Evolutionary conservation across 2,113 vertebrate genomes (phyloP), one percentile per base, ranked within the genome.

Genomic region (Dipodomys stephensi): DNA sequence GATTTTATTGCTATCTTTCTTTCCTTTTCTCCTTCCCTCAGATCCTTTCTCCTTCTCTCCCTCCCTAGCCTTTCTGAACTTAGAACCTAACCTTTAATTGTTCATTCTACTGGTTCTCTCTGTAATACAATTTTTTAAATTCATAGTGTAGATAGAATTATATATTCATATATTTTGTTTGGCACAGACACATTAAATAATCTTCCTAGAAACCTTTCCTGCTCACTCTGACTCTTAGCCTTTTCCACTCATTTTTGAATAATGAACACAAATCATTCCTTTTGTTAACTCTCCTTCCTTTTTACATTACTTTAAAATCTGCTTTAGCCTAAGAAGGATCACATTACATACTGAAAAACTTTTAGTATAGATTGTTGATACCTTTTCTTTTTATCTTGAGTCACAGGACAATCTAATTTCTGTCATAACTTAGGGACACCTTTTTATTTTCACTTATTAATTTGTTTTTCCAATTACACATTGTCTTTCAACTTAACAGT

Each of bases 401-500:
- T 85, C 7, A 20, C 8, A 9, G 87, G 19, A 19, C 46, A 78
- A 35, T 64, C 57, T 91, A 13, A 22, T 95, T 77, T 90, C 49
- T 94, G n/a, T 83, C 65, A 85, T 67, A 95, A 15, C 12, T 32
- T 67, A 65, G 30, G 91, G 77, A 25, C 62, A 46, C 39, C 7
- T 19, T 74, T 83, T 44, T 39, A 22, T 71, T 74, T 15, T 77
- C 44, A 20, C 65, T 72, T 46, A 71, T 23, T 77, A 49, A 20
- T 69, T 72, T 46, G 65, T 23, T 13, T 69, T 68, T 64, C 64
- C 69, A 88, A 28, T 94, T 93, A 83, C 39, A 94, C 80, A 93
- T 30, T 88, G 79, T 95, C 16, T 10, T 49, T 83, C 92, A 87
- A 78, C 25, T 44, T 35, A 95, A 95, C 88, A 97, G 91, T 95